Evolutionary conservation across 2,888 invertebrate genomes (phyloP).

Genomic region (Anoncus sp.): DNA sequence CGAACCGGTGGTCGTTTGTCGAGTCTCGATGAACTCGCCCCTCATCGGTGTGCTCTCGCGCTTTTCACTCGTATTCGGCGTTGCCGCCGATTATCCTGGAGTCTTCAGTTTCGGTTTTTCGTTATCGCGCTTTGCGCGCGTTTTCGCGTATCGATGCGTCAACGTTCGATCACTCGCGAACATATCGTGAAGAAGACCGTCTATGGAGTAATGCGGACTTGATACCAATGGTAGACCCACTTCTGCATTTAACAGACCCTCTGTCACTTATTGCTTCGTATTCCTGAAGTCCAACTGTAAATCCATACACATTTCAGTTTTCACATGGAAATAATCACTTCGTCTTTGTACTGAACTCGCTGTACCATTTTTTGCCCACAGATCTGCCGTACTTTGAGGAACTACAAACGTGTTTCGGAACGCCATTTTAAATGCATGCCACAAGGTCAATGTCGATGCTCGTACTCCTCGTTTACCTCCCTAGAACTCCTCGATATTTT

Average conservation of each 20-base stretch:
- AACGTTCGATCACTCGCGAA: not conserved
- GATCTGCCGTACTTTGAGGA: not conserved
- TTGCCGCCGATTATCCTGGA: not conserved
- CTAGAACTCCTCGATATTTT: constrained; percentile 31
- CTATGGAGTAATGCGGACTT: not conserved
- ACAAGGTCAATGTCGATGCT: not conserved
- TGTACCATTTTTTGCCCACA: constrained; percentile 25
- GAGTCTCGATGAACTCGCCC: too few species aligned
- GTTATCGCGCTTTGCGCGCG: not conserved
- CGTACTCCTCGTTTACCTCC: not conserved
- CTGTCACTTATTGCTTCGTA: constrained; percentile 26
- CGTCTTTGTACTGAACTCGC: not conserved
- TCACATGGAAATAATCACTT: constrained; percentile 12
- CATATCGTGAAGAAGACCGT: constrained; percentile 32
- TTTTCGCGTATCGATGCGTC: not conserved
- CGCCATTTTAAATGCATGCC: not conserved
- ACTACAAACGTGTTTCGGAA: constrained; percentile 35
- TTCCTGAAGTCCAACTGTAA: not conserved
- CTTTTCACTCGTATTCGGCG: not conserved
- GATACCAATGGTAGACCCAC: constrained; percentile 19
- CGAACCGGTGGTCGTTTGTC: too few species aligned
- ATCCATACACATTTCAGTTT: constrained; percentile 19
- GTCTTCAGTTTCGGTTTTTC: not conserved
- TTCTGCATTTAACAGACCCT: constrained; percentile 18
- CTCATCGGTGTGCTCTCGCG: not conserved